A percentile compares a stretch with the other conserved stretches of the same genome.
Conservation (phyloP, 2,888 invertebrate genomes). For the Mayetiola destructor region DNA sequence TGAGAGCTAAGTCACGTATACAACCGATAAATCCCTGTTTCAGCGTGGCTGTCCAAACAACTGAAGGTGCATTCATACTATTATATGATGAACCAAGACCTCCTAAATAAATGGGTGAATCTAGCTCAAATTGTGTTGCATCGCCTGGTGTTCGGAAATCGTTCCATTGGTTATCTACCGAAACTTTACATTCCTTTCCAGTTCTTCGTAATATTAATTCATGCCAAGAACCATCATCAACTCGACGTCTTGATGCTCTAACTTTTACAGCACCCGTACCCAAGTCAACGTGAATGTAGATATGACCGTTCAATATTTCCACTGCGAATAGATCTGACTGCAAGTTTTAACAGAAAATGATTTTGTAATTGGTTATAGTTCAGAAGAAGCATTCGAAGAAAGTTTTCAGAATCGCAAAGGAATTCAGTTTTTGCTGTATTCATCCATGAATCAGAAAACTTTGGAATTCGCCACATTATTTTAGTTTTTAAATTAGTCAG, state of each 20-base stretch:
- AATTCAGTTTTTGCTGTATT: too few relatives aligned
- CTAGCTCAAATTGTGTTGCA: slow-evolving; percentile 74
- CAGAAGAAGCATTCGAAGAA: too few relatives aligned
- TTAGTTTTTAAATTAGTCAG: too few relatives aligned
- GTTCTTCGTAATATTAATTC: slow-evolving; percentile 70
- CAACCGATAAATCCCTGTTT: slow-evolving; percentile 90
- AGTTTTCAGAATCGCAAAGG: too few relatives aligned
- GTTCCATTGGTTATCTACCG: slow-evolving; percentile 77
- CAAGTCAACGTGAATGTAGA: slow-evolving; percentile 82
- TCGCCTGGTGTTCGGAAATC: slow-evolving; percentile 84
- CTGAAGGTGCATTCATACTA: slow-evolving; percentile 62
- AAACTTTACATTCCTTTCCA: slow-evolving; percentile 70
- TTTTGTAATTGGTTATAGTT: too few relatives aligned
- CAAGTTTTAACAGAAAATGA: neutral
- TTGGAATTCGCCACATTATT: too few relatives aligned
- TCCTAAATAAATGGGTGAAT: slow-evolving; percentile 77
- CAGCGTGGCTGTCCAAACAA: slow-evolving; percentile 80
- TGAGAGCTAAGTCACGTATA: slow-evolving; percentile 74
- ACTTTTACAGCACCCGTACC: slow-evolving; percentile 83
- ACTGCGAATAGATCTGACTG: slow-evolving; percentile 86
- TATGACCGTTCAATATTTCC: slow-evolving; percentile 84
- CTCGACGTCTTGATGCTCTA: slow-evolving; percentile 61
- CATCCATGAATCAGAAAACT: too few relatives aligned
- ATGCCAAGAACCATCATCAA: slow-evolving; percentile 90
- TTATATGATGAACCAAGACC: slow-evolving; percentile 72